Evolutionary conservation across 2,113 vertebrate species (phyloP).

Genomic region (Cettia cetti): DNA sequence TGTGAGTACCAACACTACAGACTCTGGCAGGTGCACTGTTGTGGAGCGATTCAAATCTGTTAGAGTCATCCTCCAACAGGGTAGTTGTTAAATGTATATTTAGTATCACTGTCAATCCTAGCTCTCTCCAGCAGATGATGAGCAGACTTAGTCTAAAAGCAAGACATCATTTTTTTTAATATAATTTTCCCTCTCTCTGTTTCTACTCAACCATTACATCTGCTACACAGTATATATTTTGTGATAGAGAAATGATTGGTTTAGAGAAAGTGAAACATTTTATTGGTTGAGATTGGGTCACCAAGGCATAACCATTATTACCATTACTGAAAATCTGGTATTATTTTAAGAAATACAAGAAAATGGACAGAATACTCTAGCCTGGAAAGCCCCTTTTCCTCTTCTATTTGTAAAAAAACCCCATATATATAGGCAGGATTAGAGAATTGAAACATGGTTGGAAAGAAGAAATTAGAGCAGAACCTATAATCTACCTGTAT

Average conservation of each 20-base stretch:
- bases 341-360: background rate
- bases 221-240: background rate
- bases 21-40: background rate
- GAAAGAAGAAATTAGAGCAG: background rate
- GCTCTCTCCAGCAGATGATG: background rate
- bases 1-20: background rate
- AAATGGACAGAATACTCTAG: background rate
- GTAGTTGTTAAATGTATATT: background rate
- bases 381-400: background rate
- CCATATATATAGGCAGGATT: background rate
- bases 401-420: background rate
- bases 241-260: background rate
- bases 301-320: background rate
- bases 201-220: background rate
- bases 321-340: background rate
- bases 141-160: background rate
- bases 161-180: background rate
- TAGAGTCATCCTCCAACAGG: accelerated
- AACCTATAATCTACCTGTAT: background rate
- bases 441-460: background rate
- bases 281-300: background rate
- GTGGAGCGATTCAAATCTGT: background rate
- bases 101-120: background rate
- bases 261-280: background rate
- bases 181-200: background rate